Conservation (phyloP, 2,797 vertebrate genomes). For the Otolemur crassicaudatus region DNA sequence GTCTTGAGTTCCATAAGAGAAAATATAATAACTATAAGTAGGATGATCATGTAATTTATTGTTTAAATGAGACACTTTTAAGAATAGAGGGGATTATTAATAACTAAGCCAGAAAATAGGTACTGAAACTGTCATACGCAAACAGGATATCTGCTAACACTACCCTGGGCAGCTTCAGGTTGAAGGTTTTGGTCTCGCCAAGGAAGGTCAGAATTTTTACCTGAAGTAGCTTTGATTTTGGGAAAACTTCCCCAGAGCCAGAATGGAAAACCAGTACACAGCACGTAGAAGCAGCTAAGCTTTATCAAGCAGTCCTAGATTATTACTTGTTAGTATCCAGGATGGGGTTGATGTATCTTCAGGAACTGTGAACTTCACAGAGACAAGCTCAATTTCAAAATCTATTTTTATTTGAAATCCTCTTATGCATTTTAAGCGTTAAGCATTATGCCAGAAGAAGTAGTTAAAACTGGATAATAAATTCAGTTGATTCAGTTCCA, state of each 20-base stretch:
- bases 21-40: constrained; percentile 20
- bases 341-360: constrained; percentile 22
- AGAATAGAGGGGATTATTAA: neutral
- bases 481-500: constrained; percentile 79
- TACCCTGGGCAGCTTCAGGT: neutral
- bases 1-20: neutral
- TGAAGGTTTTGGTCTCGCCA: constrained; percentile 17
- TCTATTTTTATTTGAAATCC: constrained; percentile 80
- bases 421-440: constrained; percentile 79
- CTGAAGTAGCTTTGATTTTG: neutral
- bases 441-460: constrained; percentile 74
- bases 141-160: neutral
- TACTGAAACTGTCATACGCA: neutral
- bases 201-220: neutral
- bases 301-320: neutral
- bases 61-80: constrained; percentile 19
- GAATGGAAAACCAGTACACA: neutral
- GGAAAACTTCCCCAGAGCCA: neutral
- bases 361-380: constrained; percentile 55
- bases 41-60: neutral
- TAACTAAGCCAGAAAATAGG: constrained; percentile 19
- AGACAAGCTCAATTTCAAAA: constrained; percentile 70
- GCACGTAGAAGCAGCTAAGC: neutral
- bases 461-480: constrained; percentile 82
- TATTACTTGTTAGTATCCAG: neutral